phyloP scores from a whole-genome alignment of 2,888 invertebrate species.

The Tanytarsus gracilentus region DNA sequence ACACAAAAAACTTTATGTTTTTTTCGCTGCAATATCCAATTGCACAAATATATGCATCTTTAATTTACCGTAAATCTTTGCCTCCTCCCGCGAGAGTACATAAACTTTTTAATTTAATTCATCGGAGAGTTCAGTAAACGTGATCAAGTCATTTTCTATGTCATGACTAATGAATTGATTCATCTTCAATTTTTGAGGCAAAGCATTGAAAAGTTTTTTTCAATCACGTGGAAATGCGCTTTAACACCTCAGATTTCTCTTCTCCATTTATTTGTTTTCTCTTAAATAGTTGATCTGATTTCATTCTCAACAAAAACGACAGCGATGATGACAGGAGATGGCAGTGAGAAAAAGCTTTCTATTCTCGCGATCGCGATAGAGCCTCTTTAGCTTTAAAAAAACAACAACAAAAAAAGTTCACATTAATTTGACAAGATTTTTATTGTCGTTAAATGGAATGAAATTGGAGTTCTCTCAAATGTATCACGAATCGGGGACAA shows the following conservation, averaged over 20 bases:
- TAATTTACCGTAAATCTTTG: slow-evolving; percentile 4
- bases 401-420: neutral
- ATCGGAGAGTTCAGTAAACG: slow-evolving; percentile 2
- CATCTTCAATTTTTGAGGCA: too few relatives aligned
- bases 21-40: too few relatives aligned
- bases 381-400: neutral
- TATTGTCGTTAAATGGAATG: slow-evolving; percentile 5
- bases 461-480: neutral
- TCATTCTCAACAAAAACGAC: neutral
- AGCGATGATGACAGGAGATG: neutral
- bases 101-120: neutral
- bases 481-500: slow-evolving; percentile 11
- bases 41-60: neutral
- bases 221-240: too few relatives aligned
- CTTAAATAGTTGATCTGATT: slow-evolving; percentile 1
- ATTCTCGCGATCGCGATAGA: neutral
- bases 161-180: neutral
- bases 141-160: slow-evolving; percentile 11
- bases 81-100: neutral
- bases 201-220: too few relatives aligned
- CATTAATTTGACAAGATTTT: slow-evolving; percentile 8
- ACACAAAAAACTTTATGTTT: neutral
- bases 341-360: neutral
- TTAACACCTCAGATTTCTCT: too few relatives aligned
- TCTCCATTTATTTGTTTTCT: too few relatives aligned